These are phyloP conservation scores for Nothura maculosa DNA, from an alignment of 2,797 vertebrate genomes.

Conservation along the genomic window DNA sequence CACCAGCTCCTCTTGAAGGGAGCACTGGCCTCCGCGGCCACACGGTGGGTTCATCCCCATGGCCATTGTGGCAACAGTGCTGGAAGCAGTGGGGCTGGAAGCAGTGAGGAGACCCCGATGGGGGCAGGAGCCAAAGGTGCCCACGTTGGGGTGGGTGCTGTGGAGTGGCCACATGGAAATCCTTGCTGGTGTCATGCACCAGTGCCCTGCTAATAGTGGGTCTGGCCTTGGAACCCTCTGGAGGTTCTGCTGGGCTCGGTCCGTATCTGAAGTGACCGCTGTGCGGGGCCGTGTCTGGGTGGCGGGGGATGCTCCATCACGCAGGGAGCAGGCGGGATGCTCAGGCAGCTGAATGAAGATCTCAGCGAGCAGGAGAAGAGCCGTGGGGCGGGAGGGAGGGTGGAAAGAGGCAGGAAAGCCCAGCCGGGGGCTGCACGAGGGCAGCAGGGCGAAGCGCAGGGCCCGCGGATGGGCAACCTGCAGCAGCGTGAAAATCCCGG, in stretches of 20 bases:
- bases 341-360: accelerated
- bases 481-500: background rate
- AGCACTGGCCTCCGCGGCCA: background rate
- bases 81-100: accelerated
- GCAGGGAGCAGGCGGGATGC: background rate
- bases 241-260: accelerated
- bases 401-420: accelerated
- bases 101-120: background rate
- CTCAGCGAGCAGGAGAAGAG: accelerated
- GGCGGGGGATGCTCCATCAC: background rate
- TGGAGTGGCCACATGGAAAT: background rate
- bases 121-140: accelerated
- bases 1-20: no score
- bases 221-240: background rate
- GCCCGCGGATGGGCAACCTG: background rate
- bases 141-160: accelerated
- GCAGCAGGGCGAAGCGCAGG: background rate
- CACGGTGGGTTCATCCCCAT: background rate
- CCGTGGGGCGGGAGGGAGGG: accelerated
- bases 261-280: accelerated
- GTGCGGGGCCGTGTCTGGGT: background rate
- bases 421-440: background rate
- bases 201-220: background rate
- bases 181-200: background rate
- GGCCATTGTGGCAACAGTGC: background rate